Conservation (phyloP, 2,113 vertebrate species). For the Cynoglossus semilaevis region DNA sequence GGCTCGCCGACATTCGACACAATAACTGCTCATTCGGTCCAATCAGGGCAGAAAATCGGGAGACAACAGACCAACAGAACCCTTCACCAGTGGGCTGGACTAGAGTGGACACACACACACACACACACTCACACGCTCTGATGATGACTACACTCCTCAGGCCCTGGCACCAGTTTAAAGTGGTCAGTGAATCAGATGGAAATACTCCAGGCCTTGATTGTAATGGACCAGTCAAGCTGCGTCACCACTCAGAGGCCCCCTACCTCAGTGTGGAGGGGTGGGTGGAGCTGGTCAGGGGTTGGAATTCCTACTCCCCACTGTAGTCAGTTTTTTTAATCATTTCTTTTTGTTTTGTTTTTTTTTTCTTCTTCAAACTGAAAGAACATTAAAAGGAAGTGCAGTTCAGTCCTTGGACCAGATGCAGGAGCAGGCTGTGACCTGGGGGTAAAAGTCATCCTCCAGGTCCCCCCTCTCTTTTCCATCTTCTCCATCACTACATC, state of each 20-base stretch:
- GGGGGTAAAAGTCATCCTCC: too few species aligned
- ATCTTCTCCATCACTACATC: too few species aligned
- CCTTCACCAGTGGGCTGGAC: conserved; percentile 31
- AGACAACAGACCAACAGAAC: conserved; percentile 69
- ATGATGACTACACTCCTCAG: conserved; percentile 51
- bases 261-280: conserved; percentile 8
- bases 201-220: conserved; percentile 56
- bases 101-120: conserved; percentile 17
- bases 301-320: conserved; percentile 3
- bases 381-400: too few species aligned
- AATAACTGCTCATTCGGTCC: conserved; percentile 72
- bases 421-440: too few species aligned
- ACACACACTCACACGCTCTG: conserved; percentile 29
- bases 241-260: conserved; percentile 54
- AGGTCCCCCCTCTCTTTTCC: too few species aligned
- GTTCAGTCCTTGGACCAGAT: too few species aligned
- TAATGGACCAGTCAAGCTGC: conserved; percentile 56
- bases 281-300: conserved; percentile 36
- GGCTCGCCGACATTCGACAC: conserved; percentile 55
- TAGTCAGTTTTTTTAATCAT: too few species aligned
- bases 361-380: too few species aligned
- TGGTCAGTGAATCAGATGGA: conserved; percentile 50
- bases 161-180: conserved; percentile 66
- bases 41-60: conserved; percentile 81
- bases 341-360: too few species aligned